Conservation (phyloP, 2,113 vertebrate genomes). For the Rattus rattus region DNA sequence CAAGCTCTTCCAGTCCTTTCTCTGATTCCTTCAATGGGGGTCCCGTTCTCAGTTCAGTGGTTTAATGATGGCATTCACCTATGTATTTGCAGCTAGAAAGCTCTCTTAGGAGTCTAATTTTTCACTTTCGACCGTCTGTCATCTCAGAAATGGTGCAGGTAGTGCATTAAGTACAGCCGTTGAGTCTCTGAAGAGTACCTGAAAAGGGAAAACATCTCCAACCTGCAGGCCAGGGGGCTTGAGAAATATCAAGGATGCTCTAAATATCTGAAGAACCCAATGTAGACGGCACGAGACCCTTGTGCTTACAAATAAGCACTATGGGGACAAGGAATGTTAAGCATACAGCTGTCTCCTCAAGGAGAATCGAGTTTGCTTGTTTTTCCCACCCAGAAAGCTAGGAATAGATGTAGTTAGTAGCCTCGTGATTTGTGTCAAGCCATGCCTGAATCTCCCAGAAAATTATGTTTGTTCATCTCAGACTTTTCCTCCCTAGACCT, state of each 20-base stretch:
- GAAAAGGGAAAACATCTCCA: not conserved
- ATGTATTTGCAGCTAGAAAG: no score
- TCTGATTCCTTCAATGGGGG: no score
- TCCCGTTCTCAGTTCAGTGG: no score
- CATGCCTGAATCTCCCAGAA: not conserved
- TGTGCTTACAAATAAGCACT: not conserved
- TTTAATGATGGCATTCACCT: no score
- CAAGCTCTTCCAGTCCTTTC: no score
- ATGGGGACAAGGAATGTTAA: not conserved
- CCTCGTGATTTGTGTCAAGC: not conserved
- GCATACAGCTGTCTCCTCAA: not conserved
- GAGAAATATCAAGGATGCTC: not conserved
- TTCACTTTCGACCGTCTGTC: not conserved
- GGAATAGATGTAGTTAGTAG: not conserved
- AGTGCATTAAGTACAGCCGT: not conserved
- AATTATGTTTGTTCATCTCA: not conserved
- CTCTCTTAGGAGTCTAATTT: not conserved
- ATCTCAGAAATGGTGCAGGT: not conserved
- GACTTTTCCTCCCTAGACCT: not conserved
- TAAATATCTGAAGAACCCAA: not conserved
- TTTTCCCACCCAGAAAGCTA: not conserved
- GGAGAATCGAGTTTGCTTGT: not conserved
- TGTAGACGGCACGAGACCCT: not conserved
- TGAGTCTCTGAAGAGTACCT: not conserved
- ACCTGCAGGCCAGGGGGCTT: not conserved